phyloP scores from a whole-genome alignment of 1,140 invertebrate species.

The Drepana arcuata region DNA sequence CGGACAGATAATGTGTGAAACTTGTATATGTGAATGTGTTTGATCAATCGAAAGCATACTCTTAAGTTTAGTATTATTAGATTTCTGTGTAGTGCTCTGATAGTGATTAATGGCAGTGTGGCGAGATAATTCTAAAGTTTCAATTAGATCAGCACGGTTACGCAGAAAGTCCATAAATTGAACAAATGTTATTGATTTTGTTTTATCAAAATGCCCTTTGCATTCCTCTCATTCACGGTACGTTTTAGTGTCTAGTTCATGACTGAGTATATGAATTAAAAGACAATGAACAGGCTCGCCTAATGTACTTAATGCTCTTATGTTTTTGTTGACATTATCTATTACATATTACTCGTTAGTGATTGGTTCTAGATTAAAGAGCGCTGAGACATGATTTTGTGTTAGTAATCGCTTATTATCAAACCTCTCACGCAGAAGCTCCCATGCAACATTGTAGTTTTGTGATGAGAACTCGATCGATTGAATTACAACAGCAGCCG shows the following conservation, averaged over 20 bases:
- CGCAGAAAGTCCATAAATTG: neutral
- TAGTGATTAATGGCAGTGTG: neutral
- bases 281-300: conserved; percentile 1
- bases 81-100: neutral
- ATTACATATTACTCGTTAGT: conserved; percentile 5
- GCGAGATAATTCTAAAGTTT: conserved; percentile 2
- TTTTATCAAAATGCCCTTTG: conserved; percentile 1
- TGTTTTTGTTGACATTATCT: conserved; percentile 3
- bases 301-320: conserved; percentile 1
- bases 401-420: conserved; percentile 6
- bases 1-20: neutral
- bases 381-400: conserved; percentile 4
- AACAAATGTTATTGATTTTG: neutral
- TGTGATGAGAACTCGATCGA: conserved; percentile 3
- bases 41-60: neutral
- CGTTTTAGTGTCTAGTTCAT: conserved; percentile 2
- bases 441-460: conserved; percentile 2
- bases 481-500: conserved; percentile 6
- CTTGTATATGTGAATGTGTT: neutral
- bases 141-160: conserved; percentile 2
- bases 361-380: conserved; percentile 1
- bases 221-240: conserved; percentile 6
- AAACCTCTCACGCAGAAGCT: conserved; percentile 2
- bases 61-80: neutral
- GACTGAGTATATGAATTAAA: conserved; percentile 2